Base-by-base conservation (phyloP, 2,888 invertebrate genomes). In the Protonemura montana region DNA sequence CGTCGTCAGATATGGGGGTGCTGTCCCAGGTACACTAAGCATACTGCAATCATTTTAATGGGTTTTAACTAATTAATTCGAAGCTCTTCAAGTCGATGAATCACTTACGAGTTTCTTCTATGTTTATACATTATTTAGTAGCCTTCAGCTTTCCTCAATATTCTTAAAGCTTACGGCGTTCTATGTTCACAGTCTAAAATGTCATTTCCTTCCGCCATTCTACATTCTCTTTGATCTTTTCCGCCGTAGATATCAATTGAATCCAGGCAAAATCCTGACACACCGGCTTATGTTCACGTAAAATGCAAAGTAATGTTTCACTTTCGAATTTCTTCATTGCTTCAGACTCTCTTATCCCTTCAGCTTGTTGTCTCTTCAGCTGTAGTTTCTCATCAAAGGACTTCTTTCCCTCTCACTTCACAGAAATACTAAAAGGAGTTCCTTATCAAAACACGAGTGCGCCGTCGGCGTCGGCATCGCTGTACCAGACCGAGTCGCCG, bases 1-100 rank as follows among this genome's bases (percentile, higher is more conserved):
- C 13, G 96, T 96, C n/a, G 97, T 97, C 78, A 93, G 97, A 89
- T 97, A 96, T 90, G 97, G 97, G 26, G 92, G 92, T 89, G 91
- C 59, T 1, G 87, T 88, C 30, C 87, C 88, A 83, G 89, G 89
- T 89, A 85, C 86, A n/a, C n/a, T n/a, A n/a, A n/a, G n/a, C n/a
- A 87, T 81, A 28, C 42, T 28, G 3, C 3, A 26, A 16, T 29
- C 30, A 81, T 35, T 35, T 35, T 35, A 35, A 35, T 35, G 35
- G 35, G 35, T 3, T 59, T 59, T 59, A 59, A 59, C 21, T 59
- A 59, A 59, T 59, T 59, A 59, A 59, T 59, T 41, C 21, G 13
- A 59, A 59, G 59, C 59, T 10, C 59, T 59, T 59, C 35, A 35
- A 35, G 35, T 35, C 35, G 10, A 35, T 59, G 59, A 10, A 59